Evolutionary conservation across 2,113 vertebrate species (phyloP).

Genomic region (Hydrolagus affinis): DNA sequence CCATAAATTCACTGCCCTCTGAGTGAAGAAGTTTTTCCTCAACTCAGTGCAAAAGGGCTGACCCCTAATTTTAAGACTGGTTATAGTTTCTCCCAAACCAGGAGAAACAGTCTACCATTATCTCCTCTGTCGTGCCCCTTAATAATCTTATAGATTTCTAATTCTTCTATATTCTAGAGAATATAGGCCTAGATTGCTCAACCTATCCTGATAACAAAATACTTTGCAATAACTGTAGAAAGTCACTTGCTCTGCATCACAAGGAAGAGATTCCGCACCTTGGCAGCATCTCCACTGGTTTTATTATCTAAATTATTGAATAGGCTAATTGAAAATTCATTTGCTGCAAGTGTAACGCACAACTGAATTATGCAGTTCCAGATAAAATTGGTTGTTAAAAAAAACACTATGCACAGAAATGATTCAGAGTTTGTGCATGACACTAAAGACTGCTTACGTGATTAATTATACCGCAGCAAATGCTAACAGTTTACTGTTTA

Average conservation of each 20-base stretch:
- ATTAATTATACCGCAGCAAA: conserved; percentile 52
- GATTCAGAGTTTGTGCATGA: not conserved
- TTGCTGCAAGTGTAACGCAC: not conserved
- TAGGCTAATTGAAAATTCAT: not conserved
- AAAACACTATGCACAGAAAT: not conserved
- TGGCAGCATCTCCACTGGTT: not conserved
- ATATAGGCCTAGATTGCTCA: no score
- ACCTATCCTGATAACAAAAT: no score
- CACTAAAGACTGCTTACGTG: conserved; percentile 32
- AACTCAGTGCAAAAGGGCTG: no score
- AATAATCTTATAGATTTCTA: no score
- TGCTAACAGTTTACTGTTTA: conserved; percentile 44
- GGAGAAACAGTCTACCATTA: no score
- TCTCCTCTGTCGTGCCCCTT: no score
- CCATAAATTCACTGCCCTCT: no score
- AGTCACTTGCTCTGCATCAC: not conserved
- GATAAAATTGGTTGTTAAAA: no score
- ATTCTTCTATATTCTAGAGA: no score
- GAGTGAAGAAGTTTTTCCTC: no score
- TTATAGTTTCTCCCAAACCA: no score
- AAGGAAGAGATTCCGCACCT: not conserved
- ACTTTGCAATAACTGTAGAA: not conserved
- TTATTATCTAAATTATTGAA: conserved; percentile 10
- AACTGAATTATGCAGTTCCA: conserved; percentile 11
- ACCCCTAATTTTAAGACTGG: no score